Evolutionary conservation across 2,888 invertebrate species (phyloP), one percentile per base, ranked within the genome.

Genomic region (Hylaea fasciaria): DNA sequence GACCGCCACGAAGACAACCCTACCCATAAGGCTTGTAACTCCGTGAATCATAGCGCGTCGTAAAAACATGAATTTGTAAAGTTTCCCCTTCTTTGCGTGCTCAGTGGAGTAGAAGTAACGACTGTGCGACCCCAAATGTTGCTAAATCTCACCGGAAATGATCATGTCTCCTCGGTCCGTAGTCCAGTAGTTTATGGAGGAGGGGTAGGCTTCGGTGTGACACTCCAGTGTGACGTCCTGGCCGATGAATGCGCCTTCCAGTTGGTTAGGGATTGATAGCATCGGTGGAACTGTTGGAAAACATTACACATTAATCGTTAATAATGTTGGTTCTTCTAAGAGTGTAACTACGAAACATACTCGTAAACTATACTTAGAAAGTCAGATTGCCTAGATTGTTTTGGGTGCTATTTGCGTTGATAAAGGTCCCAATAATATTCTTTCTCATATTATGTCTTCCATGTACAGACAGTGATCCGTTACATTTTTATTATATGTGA

Each of bases 101-200:
- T 64, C 66, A 63, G 59, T 65, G 65, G 64, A 66, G 70, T 63
- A 64, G 62, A 66, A 66, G 68, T 70, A 70, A 70, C 66, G 70
- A 66, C 66, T 56, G 49, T 55, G 67, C 62, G 61, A 65, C 68
- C 70, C 68, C 68, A 68, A 63, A 69, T 66, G 71, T 63, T 71
- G 70, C 60, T 68, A 69, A 76, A 76, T 80, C 93, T 94, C 93
- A 97, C 97, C 97, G 91, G 97, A 97, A 93, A 97, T 96, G 80
- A 97, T 97, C 97, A 97, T 97, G 85, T 97, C 97, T 64, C 97
- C 97, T 62, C 95, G 94, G 78, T 97, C 97, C 39, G 96, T 97
- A 57, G 97, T 97, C 98, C 98, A 98, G 87, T 98, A 98, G 94
- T 97, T 98, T 88, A 98, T 97, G 61, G 98, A 97, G 72, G 96